Evolutionary conservation across 2,113 vertebrate genomes (phyloP).

Genomic region (Setophaga kirtlandii): DNA sequence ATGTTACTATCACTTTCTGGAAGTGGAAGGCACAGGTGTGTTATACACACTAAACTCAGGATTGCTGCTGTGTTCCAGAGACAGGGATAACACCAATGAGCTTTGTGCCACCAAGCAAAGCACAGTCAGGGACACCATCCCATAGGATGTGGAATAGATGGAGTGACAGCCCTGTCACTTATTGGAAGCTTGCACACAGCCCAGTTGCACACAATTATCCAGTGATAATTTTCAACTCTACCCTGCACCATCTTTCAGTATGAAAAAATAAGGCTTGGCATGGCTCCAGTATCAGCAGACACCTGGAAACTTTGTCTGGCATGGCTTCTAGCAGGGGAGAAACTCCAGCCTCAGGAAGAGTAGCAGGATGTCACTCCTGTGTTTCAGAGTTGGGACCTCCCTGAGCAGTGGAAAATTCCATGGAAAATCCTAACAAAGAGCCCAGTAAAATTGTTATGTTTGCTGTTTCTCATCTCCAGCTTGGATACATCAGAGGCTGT

Average conservation of each 20-base stretch:
- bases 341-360: neutral
- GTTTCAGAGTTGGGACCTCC: neutral
- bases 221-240: neutral
- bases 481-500: neutral
- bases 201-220: neutral
- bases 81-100: neutral
- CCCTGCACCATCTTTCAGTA: neutral
- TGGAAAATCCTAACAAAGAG: neutral
- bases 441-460: neutral
- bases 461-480: neutral
- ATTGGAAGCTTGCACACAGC: neutral
- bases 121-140: neutral
- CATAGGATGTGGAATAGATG: neutral
- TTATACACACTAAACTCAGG: neutral
- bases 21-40: neutral
- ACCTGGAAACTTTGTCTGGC: neutral
- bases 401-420: neutral
- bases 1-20: neutral
- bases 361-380: accelerated
- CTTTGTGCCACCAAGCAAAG: neutral
- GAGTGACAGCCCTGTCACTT: neutral
- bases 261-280: neutral
- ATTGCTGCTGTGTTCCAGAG: accelerated
- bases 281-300: neutral
- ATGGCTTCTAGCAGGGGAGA: neutral